Evolutionary conservation across 2,797 vertebrate genomes (phyloP).

Genomic region (Bovichtus variegatus): DNA sequence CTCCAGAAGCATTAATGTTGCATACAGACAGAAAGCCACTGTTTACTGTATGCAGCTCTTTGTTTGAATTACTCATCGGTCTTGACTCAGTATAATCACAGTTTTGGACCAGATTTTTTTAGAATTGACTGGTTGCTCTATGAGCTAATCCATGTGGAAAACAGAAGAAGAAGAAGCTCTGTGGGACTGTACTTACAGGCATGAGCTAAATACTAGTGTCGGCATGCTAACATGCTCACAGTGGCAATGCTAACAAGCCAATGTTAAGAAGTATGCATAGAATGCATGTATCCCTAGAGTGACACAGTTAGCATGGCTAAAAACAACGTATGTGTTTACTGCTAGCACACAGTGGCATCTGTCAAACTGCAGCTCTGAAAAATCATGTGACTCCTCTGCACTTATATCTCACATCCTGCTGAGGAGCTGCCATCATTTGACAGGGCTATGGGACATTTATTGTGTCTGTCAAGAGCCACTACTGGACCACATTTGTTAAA

Average conservation of each 20-base stretch:
- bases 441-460: constrained; percentile 36
- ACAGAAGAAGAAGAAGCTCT: neutral
- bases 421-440: constrained; percentile 10
- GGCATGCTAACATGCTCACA: neutral
- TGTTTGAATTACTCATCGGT: neutral
- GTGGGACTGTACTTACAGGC: neutral
- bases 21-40: neutral
- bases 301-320: neutral
- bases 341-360: neutral
- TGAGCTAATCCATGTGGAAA: constrained; percentile 6
- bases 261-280: no score
- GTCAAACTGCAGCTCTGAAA: neutral
- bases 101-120: neutral
- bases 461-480: constrained; percentile 26
- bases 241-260: no score
- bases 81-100: neutral
- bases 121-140: neutral
- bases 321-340: neutral
- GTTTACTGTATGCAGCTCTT: neutral
- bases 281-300: neutral
- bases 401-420: constrained; percentile 21
- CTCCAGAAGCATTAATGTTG: neutral
- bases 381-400: neutral
- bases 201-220: neutral
- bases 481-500: constrained; percentile 26